phyloP scores from a whole-genome alignment of 2,797 vertebrate genomes.

The Triplophysa yarkandensis region DNA sequence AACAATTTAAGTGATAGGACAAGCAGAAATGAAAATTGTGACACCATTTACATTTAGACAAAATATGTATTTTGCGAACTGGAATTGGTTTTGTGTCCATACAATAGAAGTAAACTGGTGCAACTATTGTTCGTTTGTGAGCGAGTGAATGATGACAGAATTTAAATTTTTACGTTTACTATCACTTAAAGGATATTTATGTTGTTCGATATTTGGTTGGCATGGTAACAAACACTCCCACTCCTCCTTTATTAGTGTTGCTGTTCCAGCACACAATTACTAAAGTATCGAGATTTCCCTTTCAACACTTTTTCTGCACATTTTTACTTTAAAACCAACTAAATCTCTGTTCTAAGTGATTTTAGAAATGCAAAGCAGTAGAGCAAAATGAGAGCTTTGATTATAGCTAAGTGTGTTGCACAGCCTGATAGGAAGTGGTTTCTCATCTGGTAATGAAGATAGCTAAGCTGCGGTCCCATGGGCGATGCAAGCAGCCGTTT shows the following conservation, averaged over 20 bases:
- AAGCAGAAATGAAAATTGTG: too few relatives aligned
- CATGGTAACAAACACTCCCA: conserved; percentile 42
- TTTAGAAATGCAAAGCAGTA: conserved; percentile 68
- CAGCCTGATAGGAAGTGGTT: conserved; percentile 76
- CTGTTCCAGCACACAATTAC: neutral
- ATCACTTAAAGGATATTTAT: conserved; percentile 5
- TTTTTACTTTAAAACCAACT: conserved; percentile 21
- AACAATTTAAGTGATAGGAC: too few relatives aligned
- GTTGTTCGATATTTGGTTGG: conserved; percentile 40
- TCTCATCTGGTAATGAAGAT: conserved; percentile 69
- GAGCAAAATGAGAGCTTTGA: conserved; percentile 70
- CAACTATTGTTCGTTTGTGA: too few relatives aligned
- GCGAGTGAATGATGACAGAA: too few relatives aligned
- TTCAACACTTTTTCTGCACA: neutral
- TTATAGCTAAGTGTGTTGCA: conserved; percentile 62
- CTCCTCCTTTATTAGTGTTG: conserved; percentile 7
- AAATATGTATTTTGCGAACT: too few relatives aligned
- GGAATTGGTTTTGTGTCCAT: too few relatives aligned
- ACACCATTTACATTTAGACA: too few relatives aligned
- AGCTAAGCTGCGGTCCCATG: conserved; percentile 70
- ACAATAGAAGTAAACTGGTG: too few relatives aligned
- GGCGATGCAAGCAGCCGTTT: conserved; percentile 60
- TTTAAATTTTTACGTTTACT: too few relatives aligned
- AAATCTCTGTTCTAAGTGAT: conserved; percentile 65
- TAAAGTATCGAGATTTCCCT: conserved; percentile 20